Evolutionary conservation across 2,797 vertebrate genomes (phyloP).

Genomic region (Chelmon rostratus): DNA sequence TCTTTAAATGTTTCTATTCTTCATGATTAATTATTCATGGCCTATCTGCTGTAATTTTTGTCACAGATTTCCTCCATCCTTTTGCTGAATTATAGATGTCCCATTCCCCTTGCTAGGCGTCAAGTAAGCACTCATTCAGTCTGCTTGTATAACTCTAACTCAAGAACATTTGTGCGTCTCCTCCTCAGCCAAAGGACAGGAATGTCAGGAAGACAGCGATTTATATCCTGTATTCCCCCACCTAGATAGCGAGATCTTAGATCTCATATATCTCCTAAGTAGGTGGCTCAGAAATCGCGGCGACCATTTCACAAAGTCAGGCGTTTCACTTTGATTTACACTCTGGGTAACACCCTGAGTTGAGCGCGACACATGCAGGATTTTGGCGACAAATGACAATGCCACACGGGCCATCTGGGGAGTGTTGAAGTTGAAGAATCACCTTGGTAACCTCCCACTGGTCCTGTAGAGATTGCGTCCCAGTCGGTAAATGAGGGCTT

Average conservation of each 20-base stretch:
- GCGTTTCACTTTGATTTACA: constrained; percentile 76
- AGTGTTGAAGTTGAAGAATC: constrained; percentile 78
- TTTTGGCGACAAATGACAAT: constrained; percentile 76
- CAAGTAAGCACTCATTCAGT: constrained; percentile 77
- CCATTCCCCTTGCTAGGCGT: constrained; percentile 63
- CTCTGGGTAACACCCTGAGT: constrained; percentile 73
- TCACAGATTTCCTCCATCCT: constrained; percentile 81
- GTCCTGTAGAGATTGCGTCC: constrained; percentile 56
- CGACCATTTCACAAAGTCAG: constrained; percentile 73
- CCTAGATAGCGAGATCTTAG: constrained; percentile 62
- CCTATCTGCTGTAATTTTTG: constrained; percentile 84
- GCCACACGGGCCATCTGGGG: constrained; percentile 68
- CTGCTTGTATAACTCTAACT: constrained; percentile 75
- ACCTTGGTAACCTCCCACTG: constrained; percentile 71
- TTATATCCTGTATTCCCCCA: constrained; percentile 61
- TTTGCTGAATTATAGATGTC: constrained; percentile 85
- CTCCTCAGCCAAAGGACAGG: constrained; percentile 66
- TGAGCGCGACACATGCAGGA: constrained; percentile 59
- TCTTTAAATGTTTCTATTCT: constrained; percentile 84
- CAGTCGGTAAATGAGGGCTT: constrained; percentile 62
- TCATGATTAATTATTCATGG: constrained; percentile 80
- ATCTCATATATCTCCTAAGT: constrained; percentile 71
- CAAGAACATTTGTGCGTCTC: constrained; percentile 67
- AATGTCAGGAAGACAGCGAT: constrained; percentile 64
- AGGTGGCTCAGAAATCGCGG: constrained; percentile 68